Evolutionary conservation across 2,797 vertebrate genomes (phyloP), one percentile per base, ranked within the genome.

Genomic region (Coccyzus lansbergi): DNA sequence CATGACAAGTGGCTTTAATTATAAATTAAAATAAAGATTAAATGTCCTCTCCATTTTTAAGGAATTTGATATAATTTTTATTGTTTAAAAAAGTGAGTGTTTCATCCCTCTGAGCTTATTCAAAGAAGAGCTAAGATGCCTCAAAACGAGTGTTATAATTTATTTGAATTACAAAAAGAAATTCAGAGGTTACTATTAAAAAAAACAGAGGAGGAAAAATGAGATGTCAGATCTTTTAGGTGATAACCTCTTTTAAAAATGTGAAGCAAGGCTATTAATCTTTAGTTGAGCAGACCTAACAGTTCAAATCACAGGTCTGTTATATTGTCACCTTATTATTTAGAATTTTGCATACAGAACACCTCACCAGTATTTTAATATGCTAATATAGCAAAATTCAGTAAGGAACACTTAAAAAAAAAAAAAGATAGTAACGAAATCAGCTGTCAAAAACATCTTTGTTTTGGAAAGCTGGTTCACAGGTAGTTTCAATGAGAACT

Each of bases 401-500:
- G 78, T 69, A 67, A 84, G 81, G 69, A 90, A 26, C 44, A 72
- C 63, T 92, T 85, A 18, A 46, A 28, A 49, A 68, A 52, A 10
- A 10, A 58, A 53, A 63, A 65, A 83, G 29, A 69, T 77, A 83
- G 65, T 75, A 70, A 69, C 79, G 75, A 95, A 95, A n/a, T 86
- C 60, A 82, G 71, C 90, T 96, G 95, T 88, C 82, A 94, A 63
- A 92, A 84, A 87, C 86, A 70, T 94, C 90, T 95, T 95, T 93
- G 88, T 95, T 96, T 95, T 93, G 86, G 71, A 88, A 95, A 96
- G 89, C 82, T 91, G 84, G 93, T 94, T 97, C 95, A 92, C 87
- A 97, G 97, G 95, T 97, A 96, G 80, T 93, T 96, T 96, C 88
- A 81, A 31, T 91, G 90, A 97, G 96, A 97, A 95, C 86, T 96